phyloP scores from a whole-genome alignment of 2,888 invertebrate genomes.

The Bugula neritina region DNA sequence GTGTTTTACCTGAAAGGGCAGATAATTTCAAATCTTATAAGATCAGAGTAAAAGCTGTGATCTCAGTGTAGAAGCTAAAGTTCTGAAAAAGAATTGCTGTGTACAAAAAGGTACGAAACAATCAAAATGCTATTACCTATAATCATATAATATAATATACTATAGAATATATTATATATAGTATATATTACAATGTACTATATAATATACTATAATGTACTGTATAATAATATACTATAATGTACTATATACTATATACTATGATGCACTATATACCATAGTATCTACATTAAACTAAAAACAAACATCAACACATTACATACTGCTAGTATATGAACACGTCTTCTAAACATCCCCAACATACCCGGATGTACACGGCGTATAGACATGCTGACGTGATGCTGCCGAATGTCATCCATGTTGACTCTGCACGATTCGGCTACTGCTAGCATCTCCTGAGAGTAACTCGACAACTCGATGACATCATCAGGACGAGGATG shows the following conservation, averaged over 20 bases:
- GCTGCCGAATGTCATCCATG: slow-evolving; percentile 9
- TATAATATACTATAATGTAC: not conserved
- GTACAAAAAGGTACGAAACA: too few relatives aligned
- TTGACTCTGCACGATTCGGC: not conserved
- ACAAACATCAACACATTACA: too few relatives aligned
- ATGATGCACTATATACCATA: not conserved
- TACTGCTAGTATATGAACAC: too few relatives aligned
- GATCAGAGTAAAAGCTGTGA: too few relatives aligned
- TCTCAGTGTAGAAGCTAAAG: too few relatives aligned
- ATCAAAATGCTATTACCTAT: too few relatives aligned
- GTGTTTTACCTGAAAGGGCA: slow-evolving; percentile 1
- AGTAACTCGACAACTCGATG: not conserved
- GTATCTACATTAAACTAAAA: too few relatives aligned
- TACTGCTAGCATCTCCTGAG: not conserved
- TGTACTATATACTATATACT: not conserved
- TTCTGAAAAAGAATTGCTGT: too few relatives aligned
- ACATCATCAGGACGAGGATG: slow-evolving; percentile 14
- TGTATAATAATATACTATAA: not conserved
- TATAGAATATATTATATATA: not conserved
- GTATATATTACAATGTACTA: not conserved
- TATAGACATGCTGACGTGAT: not conserved
- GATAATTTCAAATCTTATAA: too few relatives aligned
- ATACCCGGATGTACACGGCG: not conserved
- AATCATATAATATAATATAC: not conserved
- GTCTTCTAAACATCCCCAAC: too few relatives aligned